phyloP scores from a whole-genome alignment of 2,888 invertebrate species.

The Chrysotoxum bicinctum region DNA sequence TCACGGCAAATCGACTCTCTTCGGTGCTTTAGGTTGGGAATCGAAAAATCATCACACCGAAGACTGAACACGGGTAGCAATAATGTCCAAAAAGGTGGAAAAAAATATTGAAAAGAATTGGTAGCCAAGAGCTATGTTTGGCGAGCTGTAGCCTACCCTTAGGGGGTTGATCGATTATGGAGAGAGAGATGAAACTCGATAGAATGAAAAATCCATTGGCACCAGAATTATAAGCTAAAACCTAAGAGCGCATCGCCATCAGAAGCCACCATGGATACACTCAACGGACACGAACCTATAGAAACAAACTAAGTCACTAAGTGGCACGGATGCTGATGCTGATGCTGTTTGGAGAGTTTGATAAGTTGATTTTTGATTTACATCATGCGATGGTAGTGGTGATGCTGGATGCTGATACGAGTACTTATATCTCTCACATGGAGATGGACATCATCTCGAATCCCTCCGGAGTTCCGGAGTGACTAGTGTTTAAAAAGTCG shows the following conservation, averaged over 20 bases:
- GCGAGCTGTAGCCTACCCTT: constrained; percentile 66
- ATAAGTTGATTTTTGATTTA: constrained; percentile 58
- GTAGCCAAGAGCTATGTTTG: constrained; percentile 36
- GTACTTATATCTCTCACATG: not conserved
- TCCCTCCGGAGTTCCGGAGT: constrained; percentile 70
- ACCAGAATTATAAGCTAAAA: constrained; percentile 49
- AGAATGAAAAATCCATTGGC: constrained; percentile 69
- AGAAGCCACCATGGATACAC: constrained; percentile 1
- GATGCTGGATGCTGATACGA: not conserved
- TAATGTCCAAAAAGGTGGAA: constrained; percentile 13
- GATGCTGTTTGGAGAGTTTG: constrained; percentile 32
- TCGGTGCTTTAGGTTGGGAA: not conserved
- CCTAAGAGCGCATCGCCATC: not conserved
- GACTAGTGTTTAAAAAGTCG: constrained; percentile 71
- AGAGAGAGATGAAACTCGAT: constrained; percentile 59
- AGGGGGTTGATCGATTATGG: constrained; percentile 72
- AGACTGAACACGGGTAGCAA: constrained; percentile 64
- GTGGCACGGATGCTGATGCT: constrained; percentile 36
- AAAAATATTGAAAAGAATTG: constrained; percentile 19
- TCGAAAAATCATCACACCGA: not conserved
- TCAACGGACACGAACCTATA: constrained; percentile 1
- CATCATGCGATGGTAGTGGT: constrained; percentile 50
- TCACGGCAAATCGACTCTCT: not conserved
- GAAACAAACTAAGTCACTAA: constrained; percentile 49
- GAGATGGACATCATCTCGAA: constrained; percentile 31